A percentile compares a stretch with the other conserved stretches of the same genome.
Evolutionary conservation across 2,888 invertebrate species (phyloP).

Genomic region (Clivina fossor): DNA sequence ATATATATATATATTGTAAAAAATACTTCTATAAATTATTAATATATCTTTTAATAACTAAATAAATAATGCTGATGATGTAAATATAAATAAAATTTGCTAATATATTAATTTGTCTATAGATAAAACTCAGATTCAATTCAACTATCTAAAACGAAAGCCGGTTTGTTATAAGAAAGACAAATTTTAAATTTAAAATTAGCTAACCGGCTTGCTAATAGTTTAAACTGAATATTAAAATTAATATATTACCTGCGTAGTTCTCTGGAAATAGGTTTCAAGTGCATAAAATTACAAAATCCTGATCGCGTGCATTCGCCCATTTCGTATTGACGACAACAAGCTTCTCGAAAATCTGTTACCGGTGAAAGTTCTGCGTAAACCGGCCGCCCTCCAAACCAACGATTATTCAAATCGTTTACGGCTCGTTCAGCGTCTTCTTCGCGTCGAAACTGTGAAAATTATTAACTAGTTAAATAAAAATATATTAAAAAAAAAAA

Average conservation of each 20-base stretch:
- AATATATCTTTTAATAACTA: no score
- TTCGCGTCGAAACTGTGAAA: constrained; percentile 82
- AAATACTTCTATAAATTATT: no score
- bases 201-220: no score
- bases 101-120: no score
- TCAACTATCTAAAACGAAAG: no score
- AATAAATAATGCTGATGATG: no score
- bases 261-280: constrained; percentile 97
- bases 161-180: no score
- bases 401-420: constrained; percentile 95
- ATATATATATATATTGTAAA: no score
- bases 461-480: background rate
- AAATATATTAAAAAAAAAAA: background rate
- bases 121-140: no score
- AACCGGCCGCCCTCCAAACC: constrained; percentile 98
- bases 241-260: constrained; percentile 68
- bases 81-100: no score
- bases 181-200: no score
- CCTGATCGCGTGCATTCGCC: constrained; percentile 98
- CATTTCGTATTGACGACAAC: constrained; percentile 99
- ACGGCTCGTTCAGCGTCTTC: constrained; percentile 99
- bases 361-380: constrained; percentile 98
- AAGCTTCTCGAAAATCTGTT: constrained; percentile 98
- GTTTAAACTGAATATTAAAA: no score
- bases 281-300: constrained; percentile 99